Percentiles rank a stretch among this genome's conserved stretches.
These are phyloP conservation scores for Mesocricetus auratus DNA, from an alignment of 2,113 vertebrate genomes.

Conservation along the genomic window DNA sequence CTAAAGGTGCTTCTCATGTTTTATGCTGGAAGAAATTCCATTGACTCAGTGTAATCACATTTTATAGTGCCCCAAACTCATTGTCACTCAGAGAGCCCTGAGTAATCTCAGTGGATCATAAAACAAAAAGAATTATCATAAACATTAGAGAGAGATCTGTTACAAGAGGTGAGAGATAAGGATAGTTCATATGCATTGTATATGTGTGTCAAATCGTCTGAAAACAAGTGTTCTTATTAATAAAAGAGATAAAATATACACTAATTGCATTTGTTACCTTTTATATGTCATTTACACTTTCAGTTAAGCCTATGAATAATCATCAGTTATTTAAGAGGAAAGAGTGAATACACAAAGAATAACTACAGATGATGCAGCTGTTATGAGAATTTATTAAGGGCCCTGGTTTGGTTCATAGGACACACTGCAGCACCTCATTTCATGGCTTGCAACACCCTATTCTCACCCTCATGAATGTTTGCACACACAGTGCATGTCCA, in stretches of 20 bases:
- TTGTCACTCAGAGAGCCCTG: background rate
- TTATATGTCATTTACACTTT: too few species aligned
- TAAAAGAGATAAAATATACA: background rate
- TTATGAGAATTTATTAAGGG: background rate
- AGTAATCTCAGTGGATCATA: background rate
- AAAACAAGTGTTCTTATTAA: background rate
- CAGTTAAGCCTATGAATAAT: background rate
- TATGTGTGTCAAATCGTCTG: background rate
- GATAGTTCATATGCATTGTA: background rate
- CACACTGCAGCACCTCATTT: background rate
- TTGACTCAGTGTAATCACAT: background rate
- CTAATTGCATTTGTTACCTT: background rate
- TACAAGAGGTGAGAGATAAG: background rate
- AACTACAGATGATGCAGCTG: background rate
- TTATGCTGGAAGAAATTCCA: constrained; percentile 36
- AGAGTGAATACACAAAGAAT: background rate
- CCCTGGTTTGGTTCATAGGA: background rate
- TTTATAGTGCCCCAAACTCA: background rate
- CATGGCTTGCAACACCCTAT: background rate
- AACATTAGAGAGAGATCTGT: background rate
- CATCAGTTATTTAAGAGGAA: background rate
- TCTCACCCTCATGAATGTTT: background rate
- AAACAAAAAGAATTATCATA: background rate
- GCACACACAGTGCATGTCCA: background rate
- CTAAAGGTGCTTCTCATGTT: constrained; percentile 20